Conservation (phyloP, 1,140 invertebrate species). For the Drosophila oshimai region DNA sequence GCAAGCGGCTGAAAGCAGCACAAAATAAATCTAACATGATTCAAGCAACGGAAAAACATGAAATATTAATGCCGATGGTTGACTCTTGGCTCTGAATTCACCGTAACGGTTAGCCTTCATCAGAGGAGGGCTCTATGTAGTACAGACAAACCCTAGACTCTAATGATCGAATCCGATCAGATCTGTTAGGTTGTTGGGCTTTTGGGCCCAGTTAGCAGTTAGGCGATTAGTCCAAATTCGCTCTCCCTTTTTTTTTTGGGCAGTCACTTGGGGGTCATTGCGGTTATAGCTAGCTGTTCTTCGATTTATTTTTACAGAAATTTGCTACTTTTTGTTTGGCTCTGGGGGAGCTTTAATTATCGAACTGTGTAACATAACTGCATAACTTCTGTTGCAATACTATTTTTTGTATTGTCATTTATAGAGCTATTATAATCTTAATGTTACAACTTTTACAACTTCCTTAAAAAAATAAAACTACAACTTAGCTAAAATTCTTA, state of each 20-base stretch:
- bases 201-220: conserved; percentile 44
- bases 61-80: conserved; percentile 64
- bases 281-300: conserved; percentile 38
- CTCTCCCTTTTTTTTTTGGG: not conserved
- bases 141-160: not conserved
- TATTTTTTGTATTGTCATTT: too few relatives aligned
- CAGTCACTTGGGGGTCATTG: not conserved
- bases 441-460: too few relatives aligned
- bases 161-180: conserved; percentile 10
- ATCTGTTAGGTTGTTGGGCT: conserved; percentile 30
- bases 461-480: too few relatives aligned
- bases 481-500: too few relatives aligned
- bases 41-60: conserved; percentile 76
- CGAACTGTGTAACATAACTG: too few relatives aligned
- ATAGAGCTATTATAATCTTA: too few relatives aligned
- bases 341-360: not conserved
- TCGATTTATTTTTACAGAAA: not conserved
- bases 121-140: not conserved
- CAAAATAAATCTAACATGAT: conserved; percentile 77
- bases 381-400: too few relatives aligned
- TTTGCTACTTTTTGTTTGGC: not conserved
- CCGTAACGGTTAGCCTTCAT: not conserved
- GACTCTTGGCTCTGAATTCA: conserved; percentile 1
- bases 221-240: conserved; percentile 35
- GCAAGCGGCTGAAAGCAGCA: conserved; percentile 52